A percentile compares a stretch with the other conserved stretches of the same genome.
Conservation (phyloP, 2,888 invertebrate species). For the Dendrolimus houi region DNA sequence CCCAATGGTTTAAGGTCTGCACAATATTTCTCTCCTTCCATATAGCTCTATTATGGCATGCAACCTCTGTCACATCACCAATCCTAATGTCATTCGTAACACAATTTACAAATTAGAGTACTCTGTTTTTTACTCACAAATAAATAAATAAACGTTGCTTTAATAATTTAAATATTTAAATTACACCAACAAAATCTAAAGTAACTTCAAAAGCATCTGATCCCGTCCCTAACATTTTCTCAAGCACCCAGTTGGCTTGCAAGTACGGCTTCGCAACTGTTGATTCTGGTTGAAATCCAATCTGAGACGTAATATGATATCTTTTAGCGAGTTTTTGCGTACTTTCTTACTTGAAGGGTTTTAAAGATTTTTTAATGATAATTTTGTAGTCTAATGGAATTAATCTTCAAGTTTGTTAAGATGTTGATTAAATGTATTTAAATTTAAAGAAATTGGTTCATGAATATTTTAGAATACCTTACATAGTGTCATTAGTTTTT, state of each 20-base stretch:
- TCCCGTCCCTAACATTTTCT: background rate
- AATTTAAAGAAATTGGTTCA: too few relatives aligned
- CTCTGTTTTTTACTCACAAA: too few relatives aligned
- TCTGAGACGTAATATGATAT: constrained; percentile 27
- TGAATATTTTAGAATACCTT: too few relatives aligned
- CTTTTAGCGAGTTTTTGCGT: constrained; percentile 17
- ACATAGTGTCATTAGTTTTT: too few relatives aligned
- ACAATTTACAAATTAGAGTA: too few relatives aligned
- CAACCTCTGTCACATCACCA: too few relatives aligned
- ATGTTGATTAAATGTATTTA: background rate
- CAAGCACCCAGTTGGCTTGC: background rate
- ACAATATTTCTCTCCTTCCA: too few relatives aligned
- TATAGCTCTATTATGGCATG: too few relatives aligned
- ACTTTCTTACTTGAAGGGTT: background rate
- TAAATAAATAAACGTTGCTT: too few relatives aligned
- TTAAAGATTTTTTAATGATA: background rate
- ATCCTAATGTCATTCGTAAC: too few relatives aligned
- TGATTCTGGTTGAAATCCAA: constrained; percentile 25
- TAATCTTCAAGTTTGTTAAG: background rate
- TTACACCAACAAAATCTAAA: too few relatives aligned
- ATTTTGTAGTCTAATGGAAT: background rate
- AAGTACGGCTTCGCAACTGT: constrained; percentile 12
- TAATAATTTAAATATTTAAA: background rate
- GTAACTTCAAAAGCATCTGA: background rate
- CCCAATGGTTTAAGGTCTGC: too few relatives aligned